Percentiles rank a stretch among this genome's conserved stretches.
Evolutionary conservation across 2,113 vertebrate species (phyloP).

Genomic region (Jacana jacana): DNA sequence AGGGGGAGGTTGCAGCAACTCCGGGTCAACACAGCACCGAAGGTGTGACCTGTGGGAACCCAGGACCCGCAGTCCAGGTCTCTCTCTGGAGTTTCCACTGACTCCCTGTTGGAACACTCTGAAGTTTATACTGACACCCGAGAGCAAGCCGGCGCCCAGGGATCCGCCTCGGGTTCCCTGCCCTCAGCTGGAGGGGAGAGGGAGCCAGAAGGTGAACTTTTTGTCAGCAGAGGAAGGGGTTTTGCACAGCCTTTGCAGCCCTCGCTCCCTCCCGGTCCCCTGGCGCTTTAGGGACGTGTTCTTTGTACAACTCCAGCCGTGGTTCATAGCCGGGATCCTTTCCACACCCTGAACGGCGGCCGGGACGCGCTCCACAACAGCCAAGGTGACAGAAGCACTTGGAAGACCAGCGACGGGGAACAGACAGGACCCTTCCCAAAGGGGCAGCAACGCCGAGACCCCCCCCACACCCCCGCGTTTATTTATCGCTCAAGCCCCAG

Average conservation of each 20-base stretch:
- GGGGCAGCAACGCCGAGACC: not conserved
- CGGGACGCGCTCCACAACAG: not conserved
- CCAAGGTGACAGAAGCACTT: not conserved
- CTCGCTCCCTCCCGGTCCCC: too few relatives aligned
- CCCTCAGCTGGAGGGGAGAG: not conserved
- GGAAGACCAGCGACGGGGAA: not conserved
- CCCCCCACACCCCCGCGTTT: accelerated
- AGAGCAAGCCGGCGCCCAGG: not conserved
- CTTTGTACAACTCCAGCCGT: not conserved
- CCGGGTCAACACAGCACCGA: not conserved
- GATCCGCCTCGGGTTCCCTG: not conserved
- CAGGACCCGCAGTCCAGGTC: not conserved
- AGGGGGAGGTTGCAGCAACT: not conserved
- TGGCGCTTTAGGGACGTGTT: not conserved
- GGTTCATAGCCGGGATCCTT: not conserved
- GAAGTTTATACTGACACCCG: not conserved
- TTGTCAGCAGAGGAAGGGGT: not conserved
- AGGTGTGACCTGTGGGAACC: accelerated
- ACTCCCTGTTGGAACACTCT: not conserved
- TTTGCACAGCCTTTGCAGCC: not conserved
- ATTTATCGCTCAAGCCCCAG: not conserved
- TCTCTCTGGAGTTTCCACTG: not conserved
- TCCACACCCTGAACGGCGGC: not conserved
- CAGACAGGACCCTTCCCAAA: not conserved
- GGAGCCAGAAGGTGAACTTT: not conserved